A percentile compares a stretch with the other conserved stretches of the same genome.
phyloP scores from a whole-genome alignment of 23 tunicate species.

The Diplosoma virens region DNA sequence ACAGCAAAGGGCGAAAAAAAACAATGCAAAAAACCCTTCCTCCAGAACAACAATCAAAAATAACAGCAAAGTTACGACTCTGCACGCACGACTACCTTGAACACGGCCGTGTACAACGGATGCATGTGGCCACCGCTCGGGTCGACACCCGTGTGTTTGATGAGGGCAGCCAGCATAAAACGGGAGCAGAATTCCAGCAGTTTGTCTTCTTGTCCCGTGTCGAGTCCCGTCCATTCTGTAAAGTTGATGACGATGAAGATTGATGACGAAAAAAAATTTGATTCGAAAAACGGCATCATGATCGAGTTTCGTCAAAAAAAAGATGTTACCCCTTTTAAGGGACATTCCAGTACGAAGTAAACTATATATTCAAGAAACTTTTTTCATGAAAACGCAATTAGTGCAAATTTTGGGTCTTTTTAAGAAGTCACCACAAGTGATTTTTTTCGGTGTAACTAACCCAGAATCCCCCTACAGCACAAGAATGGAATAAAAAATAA shows the following conservation, averaged over 20 bases:
- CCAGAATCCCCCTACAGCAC: no score
- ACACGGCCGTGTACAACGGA: constrained; percentile 50
- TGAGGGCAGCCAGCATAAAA: constrained; percentile 61
- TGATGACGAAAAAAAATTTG: no score
- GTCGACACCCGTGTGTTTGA: constrained; percentile 62
- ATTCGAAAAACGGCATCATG: neutral
- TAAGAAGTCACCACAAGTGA: no score
- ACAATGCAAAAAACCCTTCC: no score
- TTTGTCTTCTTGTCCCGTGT: constrained; percentile 48
- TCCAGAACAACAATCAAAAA: no score
- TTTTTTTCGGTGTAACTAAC: no score
- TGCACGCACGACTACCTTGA: constrained; percentile 35
- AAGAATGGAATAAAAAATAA: no score
- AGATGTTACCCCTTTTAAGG: neutral
- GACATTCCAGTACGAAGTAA: neutral
- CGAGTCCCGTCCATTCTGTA: constrained; percentile 69
- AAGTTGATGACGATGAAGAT: no score
- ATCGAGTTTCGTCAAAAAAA: neutral
- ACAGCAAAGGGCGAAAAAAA: no score
- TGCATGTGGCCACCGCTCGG: constrained; percentile 38
- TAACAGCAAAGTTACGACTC: no score
- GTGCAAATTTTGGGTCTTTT: no score
- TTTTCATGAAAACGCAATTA: neutral
- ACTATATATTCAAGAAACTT: neutral
- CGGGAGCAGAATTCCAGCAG: constrained; percentile 40